A percentile compares a stretch with the other conserved stretches of the same genome.
Evolutionary conservation across 2,113 vertebrate genomes (phyloP).

Genomic region (Tragelaphus buxtoni): DNA sequence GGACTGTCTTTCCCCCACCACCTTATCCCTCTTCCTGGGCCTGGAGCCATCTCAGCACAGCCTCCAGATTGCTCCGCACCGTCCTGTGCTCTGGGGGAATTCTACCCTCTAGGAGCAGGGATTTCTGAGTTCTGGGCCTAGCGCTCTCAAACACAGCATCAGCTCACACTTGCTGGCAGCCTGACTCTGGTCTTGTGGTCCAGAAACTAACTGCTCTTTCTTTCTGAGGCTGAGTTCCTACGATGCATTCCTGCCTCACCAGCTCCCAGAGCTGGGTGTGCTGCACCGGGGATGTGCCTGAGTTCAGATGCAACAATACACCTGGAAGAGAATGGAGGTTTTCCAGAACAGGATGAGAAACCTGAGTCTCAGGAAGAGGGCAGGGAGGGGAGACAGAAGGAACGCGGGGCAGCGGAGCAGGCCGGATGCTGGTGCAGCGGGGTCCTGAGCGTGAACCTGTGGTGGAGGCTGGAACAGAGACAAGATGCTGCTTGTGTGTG

Average conservation of each 20-base stretch:
- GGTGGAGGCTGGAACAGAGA: neutral
- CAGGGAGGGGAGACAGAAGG: neutral
- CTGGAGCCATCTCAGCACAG: neutral
- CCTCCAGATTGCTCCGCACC: neutral
- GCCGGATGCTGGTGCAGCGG: neutral
- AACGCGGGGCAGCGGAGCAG: neutral
- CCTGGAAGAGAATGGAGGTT: neutral
- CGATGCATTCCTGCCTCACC: too few species aligned
- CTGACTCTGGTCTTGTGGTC: neutral
- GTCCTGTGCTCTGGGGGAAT: neutral
- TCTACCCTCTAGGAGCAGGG: neutral
- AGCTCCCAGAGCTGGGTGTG: neutral
- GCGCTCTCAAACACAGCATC: neutral
- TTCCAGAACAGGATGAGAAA: neutral
- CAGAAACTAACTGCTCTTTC: neutral
- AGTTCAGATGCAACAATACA: neutral
- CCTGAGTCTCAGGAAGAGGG: neutral
- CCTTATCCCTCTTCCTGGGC: neutral
- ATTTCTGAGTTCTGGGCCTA: neutral
- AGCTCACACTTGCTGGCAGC: neutral
- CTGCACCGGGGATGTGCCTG: rapidly evolving
- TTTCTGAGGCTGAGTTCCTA: neutral
- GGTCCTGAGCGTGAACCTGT: too few species aligned
- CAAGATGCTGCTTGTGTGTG: neutral
- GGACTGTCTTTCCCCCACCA: neutral